Evolutionary conservation across 1,140 invertebrate genomes (phyloP).

Genomic region (Zophobas morio): DNA sequence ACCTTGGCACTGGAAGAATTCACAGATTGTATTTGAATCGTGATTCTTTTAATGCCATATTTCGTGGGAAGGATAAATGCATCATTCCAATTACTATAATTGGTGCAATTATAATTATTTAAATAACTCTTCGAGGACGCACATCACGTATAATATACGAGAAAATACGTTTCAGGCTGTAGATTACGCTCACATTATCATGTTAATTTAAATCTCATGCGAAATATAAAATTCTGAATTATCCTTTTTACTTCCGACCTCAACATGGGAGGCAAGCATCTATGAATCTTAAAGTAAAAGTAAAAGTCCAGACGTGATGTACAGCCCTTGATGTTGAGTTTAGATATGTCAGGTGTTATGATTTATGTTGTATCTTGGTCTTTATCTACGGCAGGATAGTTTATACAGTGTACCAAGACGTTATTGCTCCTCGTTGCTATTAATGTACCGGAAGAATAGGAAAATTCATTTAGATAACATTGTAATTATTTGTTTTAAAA

Average conservation of each 20-base stretch:
- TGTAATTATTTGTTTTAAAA: too few relatives aligned
- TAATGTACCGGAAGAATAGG: too few relatives aligned
- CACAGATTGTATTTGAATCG: constrained; percentile 69
- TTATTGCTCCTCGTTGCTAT: neutral
- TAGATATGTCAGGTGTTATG: constrained; percentile 18
- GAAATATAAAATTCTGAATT: neutral
- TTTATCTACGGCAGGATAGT: constrained; percentile 7
- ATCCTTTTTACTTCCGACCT: neutral
- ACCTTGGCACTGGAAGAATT: constrained; percentile 72
- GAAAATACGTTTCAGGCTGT: neutral
- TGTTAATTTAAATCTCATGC: too few relatives aligned
- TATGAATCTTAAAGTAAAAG: constrained; percentile 14
- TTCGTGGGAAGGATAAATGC: constrained; percentile 58
- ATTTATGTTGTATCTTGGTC: constrained; percentile 16
- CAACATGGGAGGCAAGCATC: neutral
- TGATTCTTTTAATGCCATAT: constrained; percentile 71
- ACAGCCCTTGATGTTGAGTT: constrained; percentile 1
- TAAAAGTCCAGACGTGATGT: constrained; percentile 14
- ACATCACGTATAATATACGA: constrained; percentile 18
- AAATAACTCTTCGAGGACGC: constrained; percentile 15
- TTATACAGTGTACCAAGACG: constrained; percentile 1
- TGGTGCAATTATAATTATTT: constrained; percentile 14
- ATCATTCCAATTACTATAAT: constrained; percentile 30
- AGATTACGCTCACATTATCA: too few relatives aligned
- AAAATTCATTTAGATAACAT: too few relatives aligned